Evolutionary conservation across 1,140 invertebrate genomes (phyloP), one percentile per base, ranked within the genome.

Genomic region (Pararge aegeria): DNA sequence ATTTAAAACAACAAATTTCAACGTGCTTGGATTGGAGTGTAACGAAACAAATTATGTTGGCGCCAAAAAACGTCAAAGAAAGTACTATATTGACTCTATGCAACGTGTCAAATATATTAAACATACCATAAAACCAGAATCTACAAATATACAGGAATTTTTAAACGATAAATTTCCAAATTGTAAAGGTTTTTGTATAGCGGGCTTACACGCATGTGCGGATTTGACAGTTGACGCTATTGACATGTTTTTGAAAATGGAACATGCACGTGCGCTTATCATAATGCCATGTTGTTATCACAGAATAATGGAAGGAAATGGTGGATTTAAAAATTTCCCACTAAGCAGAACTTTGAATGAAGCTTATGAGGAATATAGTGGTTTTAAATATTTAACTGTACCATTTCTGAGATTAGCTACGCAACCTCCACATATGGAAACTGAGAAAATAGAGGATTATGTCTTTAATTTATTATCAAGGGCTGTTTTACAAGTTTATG

Each of bases 271-370:
- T 49, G 82, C 91, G 15, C 69, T 97, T 10, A 91, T 94, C 38
- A 92, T 97, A 30, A 93, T 97, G 82, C 94, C 95, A 5, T 98
- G 96, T 75, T 98, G 96, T 70, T 97, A 97, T 75, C 96, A 97
- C 83, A 96, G 95, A 81, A 88, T 96, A 56, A 21, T 54, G 19
- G 10, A 20, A 27, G 37, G 68, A 44, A 53, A 64, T 16, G 7
- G 15, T 29, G 64, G 79, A 65, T 94, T 94, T 74, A 72, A 80
- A 2, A 92, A 94, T 75, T 95, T 95, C 80, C 94, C 94, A 0
- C 58, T 93, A 3, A 95, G 94, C 54, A 29, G 66, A 2, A 68
- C 69, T 13, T 71, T 93, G 4, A 90, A 83, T 55, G 60, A 71
- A 37, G 65, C 82, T 19, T 80, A 87, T 58, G 42, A 86, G 13